Base-by-base conservation (phyloP, 2,888 invertebrate species). In the Metallyticus violacea region DNA sequence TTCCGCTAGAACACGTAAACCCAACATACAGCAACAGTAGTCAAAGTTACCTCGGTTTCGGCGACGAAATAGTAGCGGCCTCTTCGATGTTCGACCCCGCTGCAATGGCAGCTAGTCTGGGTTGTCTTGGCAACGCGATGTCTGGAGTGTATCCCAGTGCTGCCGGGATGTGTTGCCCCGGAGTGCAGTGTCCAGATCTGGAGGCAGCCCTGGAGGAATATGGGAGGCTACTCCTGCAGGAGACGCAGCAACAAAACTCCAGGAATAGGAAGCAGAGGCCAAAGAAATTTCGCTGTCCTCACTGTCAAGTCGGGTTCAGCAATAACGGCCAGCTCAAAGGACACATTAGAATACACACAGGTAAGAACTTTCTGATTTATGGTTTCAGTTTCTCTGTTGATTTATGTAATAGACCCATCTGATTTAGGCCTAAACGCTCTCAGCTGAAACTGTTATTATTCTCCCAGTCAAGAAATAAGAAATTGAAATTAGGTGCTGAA, bases 271-370 rank as follows among this genome's bases (percentile, higher is more conserved):
- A 91, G 85, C 91, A 91, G 83, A 88, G 92, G 79, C 91, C 92
- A 1, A 92, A 92, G 88, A 90, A 91, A 87, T 92, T 91, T 88
- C 90, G 90, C n/a, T 92, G 92, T 88, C 91, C 97, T 0, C 96
- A 97, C 90, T 98, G 98, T 90, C 95, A 97, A 89, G 97, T 97
- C 0, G 97, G 97, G 0, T 98, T 98, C 91, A 97, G 97, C n/a
- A 98, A 98, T 91, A 98, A 97, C 91, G 98, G 98, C 0, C 98
- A 98, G 90, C 92, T 98, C 0, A 97, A 97, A 91, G 98, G 98
- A 25, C 98, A 98, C 90, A 95, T 97, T n/a, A 93, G 98, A 87
- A 98, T 97, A 86, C 98, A 98, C 90, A 97, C 97, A 77, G 97
- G 97, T 92, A 91, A 92, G 91, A 86, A 15, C 22, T 40, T 7